Evolutionary conservation across 2,113 vertebrate species (phyloP).

Genomic region (Balaenoptera acutorostrata): DNA sequence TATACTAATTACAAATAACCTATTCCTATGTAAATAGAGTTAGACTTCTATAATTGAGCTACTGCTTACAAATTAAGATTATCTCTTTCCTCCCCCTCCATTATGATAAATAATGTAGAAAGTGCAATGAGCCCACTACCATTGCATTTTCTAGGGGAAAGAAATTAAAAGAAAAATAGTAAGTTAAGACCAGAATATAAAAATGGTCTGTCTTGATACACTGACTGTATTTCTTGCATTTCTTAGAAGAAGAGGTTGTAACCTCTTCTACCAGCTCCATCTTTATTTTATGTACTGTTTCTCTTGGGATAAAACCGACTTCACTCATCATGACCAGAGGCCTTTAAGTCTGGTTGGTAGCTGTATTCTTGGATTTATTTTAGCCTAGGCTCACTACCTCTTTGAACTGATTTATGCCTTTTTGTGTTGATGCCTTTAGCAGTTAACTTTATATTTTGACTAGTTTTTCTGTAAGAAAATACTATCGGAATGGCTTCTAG

Average conservation of each 20-base stretch:
- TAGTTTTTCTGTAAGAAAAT: constrained; percentile 37
- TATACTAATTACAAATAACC: background rate
- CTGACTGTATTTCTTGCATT: background rate
- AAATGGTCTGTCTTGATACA: background rate
- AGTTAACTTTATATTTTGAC: constrained; percentile 21
- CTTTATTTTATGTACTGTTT: constrained; percentile 54
- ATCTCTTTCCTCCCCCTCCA: background rate
- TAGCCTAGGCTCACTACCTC: background rate
- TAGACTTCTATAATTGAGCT: background rate
- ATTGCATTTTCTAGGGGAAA: constrained; percentile 1
- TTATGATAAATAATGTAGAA: background rate
- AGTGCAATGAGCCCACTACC: background rate
- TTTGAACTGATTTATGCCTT: constrained; percentile 51
- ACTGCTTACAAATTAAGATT: background rate
- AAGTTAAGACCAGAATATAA: constrained; percentile 4
- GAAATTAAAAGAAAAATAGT: background rate
- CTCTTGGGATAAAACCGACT: constrained; percentile 34
- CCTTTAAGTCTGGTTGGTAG: background rate
- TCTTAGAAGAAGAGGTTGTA: background rate
- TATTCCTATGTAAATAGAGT: background rate
- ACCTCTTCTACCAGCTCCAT: background rate
- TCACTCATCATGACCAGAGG: constrained; percentile 41
- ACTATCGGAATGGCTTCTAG: background rate
- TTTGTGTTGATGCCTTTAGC: constrained; percentile 64
- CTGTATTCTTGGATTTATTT: constrained; percentile 17